Evolutionary conservation across 2,113 vertebrate genomes (phyloP).

Genomic region (Manacus vitellinus): DNA sequence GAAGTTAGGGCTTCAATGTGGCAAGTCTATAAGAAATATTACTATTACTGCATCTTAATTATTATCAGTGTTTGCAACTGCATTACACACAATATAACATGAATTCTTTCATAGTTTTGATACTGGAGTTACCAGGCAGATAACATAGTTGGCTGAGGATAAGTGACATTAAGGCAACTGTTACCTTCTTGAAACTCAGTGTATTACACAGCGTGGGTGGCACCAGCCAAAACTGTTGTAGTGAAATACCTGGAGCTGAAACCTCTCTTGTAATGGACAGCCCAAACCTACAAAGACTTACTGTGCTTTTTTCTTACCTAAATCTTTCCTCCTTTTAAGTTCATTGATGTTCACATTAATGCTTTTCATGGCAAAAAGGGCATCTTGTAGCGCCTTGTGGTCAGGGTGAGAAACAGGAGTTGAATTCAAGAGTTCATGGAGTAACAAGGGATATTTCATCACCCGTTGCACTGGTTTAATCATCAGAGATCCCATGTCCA

Average conservation of each 20-base stretch:
- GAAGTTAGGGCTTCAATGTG: neutral
- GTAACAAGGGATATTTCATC: slow-evolving; percentile 94
- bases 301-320: slow-evolving; percentile 78
- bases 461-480: slow-evolving; percentile 96
- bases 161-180: neutral
- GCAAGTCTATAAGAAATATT: neutral
- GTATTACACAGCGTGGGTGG: neutral
- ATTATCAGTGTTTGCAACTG: neutral
- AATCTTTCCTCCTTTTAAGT: slow-evolving; percentile 92
- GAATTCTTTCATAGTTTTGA: neutral
- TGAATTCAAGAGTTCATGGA: slow-evolving; percentile 87
- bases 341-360: slow-evolving; percentile 95
- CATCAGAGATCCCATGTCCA: slow-evolving; percentile 93
- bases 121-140: neutral
- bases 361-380: slow-evolving; percentile 82
- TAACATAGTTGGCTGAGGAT: neutral
- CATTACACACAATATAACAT: neutral
- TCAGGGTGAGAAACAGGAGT: slow-evolving; percentile 92
- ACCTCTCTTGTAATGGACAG: neutral
- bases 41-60: neutral
- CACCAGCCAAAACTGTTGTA: neutral
- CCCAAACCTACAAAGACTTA: neutral
- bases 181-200: neutral
- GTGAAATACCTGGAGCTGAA: neutral
- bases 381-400: slow-evolving; percentile 78